A percentile compares a stretch with the other conserved stretches of the same genome.
Conservation (phyloP, 92 coral and sea anemone species). For the Muricea muricata region DNA sequence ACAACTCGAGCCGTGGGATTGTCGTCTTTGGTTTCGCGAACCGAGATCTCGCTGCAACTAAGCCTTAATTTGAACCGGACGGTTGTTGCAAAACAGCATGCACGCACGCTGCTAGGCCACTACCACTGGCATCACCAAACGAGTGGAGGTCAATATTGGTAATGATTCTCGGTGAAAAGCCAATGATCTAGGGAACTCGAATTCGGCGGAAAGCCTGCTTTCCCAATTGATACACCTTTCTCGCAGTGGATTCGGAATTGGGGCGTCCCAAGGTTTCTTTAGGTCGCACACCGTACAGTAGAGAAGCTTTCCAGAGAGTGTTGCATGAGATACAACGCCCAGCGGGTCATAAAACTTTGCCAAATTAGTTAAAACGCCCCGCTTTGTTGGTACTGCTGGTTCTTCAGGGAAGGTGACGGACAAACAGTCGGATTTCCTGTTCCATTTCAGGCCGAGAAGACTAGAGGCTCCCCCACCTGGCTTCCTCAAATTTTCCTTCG, state of each 20-base stretch:
- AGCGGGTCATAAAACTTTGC: slow-evolving; percentile 52
- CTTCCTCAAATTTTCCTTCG: slow-evolving; percentile 38
- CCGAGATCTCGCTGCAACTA: slow-evolving; percentile 11
- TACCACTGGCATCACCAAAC: slow-evolving; percentile 26
- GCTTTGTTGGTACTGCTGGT: slow-evolving; percentile 3
- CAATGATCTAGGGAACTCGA: slow-evolving; percentile 19
- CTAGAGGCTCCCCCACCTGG: slow-evolving; percentile 29
- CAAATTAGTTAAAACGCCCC: slow-evolving; percentile 30
- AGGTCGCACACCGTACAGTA: slow-evolving; percentile 28
- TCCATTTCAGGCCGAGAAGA: slow-evolving; percentile 30
- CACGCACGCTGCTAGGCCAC: slow-evolving; percentile 18
- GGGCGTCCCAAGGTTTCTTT: slow-evolving; percentile 1
- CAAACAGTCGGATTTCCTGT: slow-evolving; percentile 32
- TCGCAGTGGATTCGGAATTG: not conserved
- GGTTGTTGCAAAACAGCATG: slow-evolving; percentile 14
- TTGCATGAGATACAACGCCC: slow-evolving; percentile 42
- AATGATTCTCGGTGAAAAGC: slow-evolving; percentile 19
- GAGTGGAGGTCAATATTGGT: slow-evolving; percentile 5
- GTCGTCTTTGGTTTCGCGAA: slow-evolving; percentile 8
- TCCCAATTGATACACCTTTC: slow-evolving; percentile 16
- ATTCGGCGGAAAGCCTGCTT: not conserved
- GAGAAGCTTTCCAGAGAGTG: slow-evolving; percentile 23
- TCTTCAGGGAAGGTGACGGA: slow-evolving; percentile 7
- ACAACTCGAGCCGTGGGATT: slow-evolving; percentile 6
- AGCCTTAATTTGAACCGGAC: not conserved